Base-by-base conservation (phyloP, 2,797 vertebrate species). In the Megalops cyprinoides region DNA sequence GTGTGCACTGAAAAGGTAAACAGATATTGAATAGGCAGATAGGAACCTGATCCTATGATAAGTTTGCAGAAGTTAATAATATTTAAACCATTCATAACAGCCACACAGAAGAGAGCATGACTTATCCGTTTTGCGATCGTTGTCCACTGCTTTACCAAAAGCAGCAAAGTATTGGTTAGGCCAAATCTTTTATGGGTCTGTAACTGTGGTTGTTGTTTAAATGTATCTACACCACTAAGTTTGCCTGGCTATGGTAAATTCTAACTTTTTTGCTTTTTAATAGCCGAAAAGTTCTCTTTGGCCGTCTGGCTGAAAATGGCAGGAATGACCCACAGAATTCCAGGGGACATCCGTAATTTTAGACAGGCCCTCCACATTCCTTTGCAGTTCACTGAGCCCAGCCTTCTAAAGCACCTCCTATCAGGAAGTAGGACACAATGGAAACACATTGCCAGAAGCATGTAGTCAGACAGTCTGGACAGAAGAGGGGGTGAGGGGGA, bases 401-500 rank as follows among this genome's bases (percentile, higher is more conserved):
- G 90, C 91, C 88, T 86, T 87, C 90, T 88, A 39, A 87, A 90
- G 92, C 84, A 82, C 92, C 93, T 93, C 93, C 92, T 89, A 91
- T 90, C 92, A 94, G 94, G 94, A 95, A 95, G 92, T 90, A 85
- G 82, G 79, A 88, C 89, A 94, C 94, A 94, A 94, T 94, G 89
- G 93, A 86, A 91, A 91, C 92, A 93, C 92, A 94, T 90, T 92
- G 90, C 91, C 93, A 93, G 90, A 93, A 92, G 93, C 92, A 93
- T 88, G 90, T 89, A 92, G 91, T 91, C 92, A 93, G 90, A 94
- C 91, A 91, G 92, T 91, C 87, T 86, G 80, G 49, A 69, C 51
- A 51, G 28, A 39, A 62, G 75, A 23, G 31, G 74, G 49, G 78
- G 58, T 10, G 28, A 4, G 23, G 0, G 20, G 10, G 85, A 85